These are phyloP conservation scores for Heliocidaris tuberculata DNA, from an alignment of 35 echinoderm and acorn worm species.

Conservation along the genomic window DNA sequence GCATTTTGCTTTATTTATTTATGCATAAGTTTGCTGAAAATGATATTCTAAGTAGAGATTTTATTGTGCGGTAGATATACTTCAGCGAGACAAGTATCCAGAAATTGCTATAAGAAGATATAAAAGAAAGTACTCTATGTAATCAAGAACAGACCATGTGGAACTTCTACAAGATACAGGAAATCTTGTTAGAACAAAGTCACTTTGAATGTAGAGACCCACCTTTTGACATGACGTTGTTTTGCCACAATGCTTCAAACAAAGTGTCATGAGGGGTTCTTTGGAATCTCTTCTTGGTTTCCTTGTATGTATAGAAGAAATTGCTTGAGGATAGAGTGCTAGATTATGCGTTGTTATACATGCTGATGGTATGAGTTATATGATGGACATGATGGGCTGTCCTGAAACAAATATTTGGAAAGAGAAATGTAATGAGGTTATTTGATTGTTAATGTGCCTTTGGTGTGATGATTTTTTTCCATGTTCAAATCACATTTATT, in stretches of 20 bases:
- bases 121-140: background rate
- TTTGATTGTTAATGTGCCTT: background rate
- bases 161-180: background rate
- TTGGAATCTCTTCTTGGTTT: background rate
- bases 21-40: background rate
- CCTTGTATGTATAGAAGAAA: background rate
- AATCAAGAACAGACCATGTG: background rate
- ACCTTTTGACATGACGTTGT: background rate
- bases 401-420: background rate
- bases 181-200: background rate
- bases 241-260: background rate
- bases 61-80: background rate
- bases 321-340: background rate
- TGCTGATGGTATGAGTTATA: background rate
- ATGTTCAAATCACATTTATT: background rate
- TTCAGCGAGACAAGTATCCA: background rate
- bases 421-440: background rate
- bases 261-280: background rate
- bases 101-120: background rate
- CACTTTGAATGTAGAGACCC: background rate
- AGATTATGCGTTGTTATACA: background rate
- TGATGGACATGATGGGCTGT: background rate
- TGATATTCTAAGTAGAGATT: background rate
- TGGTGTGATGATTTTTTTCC: background rate
- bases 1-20: slow-evolving; percentile 12